Conservation (phyloP, 2,113 vertebrate genomes). For the Shinisaurus crocodilurus region DNA sequence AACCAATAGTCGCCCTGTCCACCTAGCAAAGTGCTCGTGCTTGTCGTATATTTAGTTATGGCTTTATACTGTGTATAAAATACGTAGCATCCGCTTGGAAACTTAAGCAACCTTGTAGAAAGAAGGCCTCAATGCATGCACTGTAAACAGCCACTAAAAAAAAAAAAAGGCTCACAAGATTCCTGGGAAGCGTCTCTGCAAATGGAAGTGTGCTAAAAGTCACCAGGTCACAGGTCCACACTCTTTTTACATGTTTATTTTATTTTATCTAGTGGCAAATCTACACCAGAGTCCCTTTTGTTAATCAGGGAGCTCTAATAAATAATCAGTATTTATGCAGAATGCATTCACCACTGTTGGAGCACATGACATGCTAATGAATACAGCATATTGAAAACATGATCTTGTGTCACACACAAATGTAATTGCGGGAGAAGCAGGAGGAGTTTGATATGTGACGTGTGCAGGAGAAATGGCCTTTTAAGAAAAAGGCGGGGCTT, state of each 20-base stretch:
- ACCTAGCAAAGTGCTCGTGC: constrained; percentile 46
- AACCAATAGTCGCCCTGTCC: constrained; percentile 61
- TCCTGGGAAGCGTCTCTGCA: constrained; percentile 40
- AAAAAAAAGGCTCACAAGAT: constrained; percentile 15
- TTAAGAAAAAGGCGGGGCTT: too few species aligned
- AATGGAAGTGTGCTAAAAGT: not conserved
- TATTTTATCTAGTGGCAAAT: not conserved
- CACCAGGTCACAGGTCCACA: not conserved
- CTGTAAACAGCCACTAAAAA: constrained; percentile 30
- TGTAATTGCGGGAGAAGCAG: too few species aligned
- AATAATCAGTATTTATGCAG: too few species aligned
- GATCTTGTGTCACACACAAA: too few species aligned
- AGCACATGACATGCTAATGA: too few species aligned
- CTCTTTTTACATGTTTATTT: not conserved
- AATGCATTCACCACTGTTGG: too few species aligned
- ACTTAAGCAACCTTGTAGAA: constrained; percentile 52
- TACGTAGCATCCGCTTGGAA: constrained; percentile 49
- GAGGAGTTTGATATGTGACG: too few species aligned
- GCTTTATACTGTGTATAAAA: constrained; percentile 52
- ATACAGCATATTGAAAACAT: too few species aligned
- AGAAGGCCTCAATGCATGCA: constrained; percentile 26
- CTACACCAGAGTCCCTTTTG: too few species aligned
- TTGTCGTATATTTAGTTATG: constrained; percentile 61
- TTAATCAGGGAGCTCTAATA: too few species aligned
- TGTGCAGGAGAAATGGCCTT: too few species aligned